Evolutionary conservation across 2,797 vertebrate species (phyloP), one percentile per base, ranked within the genome.

Genomic region (Channa striata): DNA sequence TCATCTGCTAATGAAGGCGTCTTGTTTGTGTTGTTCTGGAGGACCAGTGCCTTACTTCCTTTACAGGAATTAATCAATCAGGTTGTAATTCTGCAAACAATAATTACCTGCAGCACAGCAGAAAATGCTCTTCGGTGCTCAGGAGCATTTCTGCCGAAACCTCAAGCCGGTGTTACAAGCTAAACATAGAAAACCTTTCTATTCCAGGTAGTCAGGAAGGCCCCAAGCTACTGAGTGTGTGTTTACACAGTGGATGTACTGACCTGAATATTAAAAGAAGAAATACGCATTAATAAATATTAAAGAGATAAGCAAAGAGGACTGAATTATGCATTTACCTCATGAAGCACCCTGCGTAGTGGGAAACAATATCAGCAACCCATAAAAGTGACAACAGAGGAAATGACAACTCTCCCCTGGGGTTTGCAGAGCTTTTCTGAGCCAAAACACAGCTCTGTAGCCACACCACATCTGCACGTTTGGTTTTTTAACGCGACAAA

Each of bases 181-280:
- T 16, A 17, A 56, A 79, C 60, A 49, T 1, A 33, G 62, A 68
- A 73, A 74, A 51, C 52, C 20, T 68, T 59, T 70, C 51, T 23
- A 39, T 65, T 72, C 19, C 60, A 46, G 60, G 60, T 46, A 30
- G 39, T 23, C 17, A 17, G 53, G 25, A 58, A 54, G 59, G 67
- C 59, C 66, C 59, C 17, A 1, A 11, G 66, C 66, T 58, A 2
- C 56, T 69, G 72, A 40, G 23, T 0, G 52, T 56, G 43, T 50
- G 47, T 64, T 54, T 67, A 59, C 30, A 6, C 73, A 58, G 59
- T n/a, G 62, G 7, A 49, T 60, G 25, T 62, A 30, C 33, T 51
- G 64, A 42, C 47, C 36, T 75, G 53, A 76, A 82, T 77, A 66
- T 33, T 62, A 68, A 78, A 23, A 62, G 34, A 21, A 47, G 21